Evolutionary conservation across 2,888 invertebrate species (phyloP).

Genomic region (Drosophila affinis): DNA sequence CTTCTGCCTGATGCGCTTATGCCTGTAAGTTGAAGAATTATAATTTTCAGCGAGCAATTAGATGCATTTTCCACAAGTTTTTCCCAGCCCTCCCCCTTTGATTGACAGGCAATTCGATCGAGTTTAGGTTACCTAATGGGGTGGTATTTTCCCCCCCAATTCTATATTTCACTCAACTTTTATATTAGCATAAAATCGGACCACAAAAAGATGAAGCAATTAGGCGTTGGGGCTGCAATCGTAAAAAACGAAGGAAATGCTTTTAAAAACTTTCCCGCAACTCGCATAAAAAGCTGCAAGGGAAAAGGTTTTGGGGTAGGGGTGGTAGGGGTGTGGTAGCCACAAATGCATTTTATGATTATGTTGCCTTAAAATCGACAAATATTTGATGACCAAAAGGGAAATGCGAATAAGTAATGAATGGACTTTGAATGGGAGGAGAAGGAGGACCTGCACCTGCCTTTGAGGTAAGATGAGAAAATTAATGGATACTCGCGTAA

Average conservation of each 20-base stretch:
- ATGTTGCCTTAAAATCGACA: slow-evolving; percentile 33
- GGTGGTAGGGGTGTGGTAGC: not conserved
- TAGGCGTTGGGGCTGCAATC: slow-evolving; percentile 47
- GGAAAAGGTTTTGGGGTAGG: slow-evolving; percentile 23
- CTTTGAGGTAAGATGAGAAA: not conserved
- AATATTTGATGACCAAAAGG: slow-evolving; percentile 16
- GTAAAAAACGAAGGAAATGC: slow-evolving; percentile 53
- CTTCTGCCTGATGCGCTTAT: slow-evolving; percentile 24
- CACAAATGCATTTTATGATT: slow-evolving; percentile 26
- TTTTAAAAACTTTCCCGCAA: slow-evolving; percentile 56
- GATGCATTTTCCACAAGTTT: slow-evolving; percentile 13
- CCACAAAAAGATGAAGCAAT: slow-evolving; percentile 45
- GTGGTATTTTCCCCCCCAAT: not conserved
- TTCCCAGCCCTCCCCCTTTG: slow-evolving; percentile 1
- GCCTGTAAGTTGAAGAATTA: slow-evolving; percentile 44
- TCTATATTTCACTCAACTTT: slow-evolving; percentile 40
- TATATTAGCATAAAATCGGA: slow-evolving; percentile 59
- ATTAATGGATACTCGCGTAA: not conserved
- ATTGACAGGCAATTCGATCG: slow-evolving; percentile 40
- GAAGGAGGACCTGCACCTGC: not conserved
- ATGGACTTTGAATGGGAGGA: not conserved
- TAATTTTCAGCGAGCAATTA: slow-evolving; percentile 52
- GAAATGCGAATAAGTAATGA: slow-evolving; percentile 7
- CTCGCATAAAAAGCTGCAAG: slow-evolving; percentile 58
- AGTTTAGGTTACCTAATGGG: not conserved